phyloP scores from a whole-genome alignment of 1,140 invertebrate genomes.

The Stratiolaelaps scimitus region DNA sequence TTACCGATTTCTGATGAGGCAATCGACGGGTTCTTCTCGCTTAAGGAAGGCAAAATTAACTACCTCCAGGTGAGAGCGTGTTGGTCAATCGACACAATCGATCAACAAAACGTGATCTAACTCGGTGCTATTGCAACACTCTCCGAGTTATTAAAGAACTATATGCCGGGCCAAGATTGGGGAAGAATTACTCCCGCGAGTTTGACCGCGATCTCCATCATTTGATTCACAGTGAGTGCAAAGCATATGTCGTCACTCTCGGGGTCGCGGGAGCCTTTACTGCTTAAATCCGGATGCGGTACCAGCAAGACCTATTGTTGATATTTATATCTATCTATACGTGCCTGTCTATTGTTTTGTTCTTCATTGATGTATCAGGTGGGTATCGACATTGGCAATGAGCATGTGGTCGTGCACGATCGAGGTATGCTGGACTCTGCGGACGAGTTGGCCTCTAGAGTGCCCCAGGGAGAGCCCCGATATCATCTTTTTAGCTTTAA shows the following conservation, averaged over 20 bases:
- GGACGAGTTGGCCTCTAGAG: constrained; percentile 54
- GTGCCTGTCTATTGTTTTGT: too few species aligned
- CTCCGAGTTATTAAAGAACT: constrained; percentile 50
- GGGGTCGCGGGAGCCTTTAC: too few species aligned
- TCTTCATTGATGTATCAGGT: too few species aligned
- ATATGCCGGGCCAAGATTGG: constrained; percentile 62
- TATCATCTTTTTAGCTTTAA: constrained; percentile 84
- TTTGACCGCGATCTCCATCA: too few species aligned
- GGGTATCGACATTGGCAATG: constrained; percentile 40
- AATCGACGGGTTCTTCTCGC: constrained; percentile 53
- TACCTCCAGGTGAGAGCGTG: constrained; percentile 49
- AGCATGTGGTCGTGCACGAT: constrained; percentile 39
- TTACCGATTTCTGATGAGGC: constrained; percentile 81
- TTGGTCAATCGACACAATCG: constrained; percentile 23
- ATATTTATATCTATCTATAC: too few species aligned
- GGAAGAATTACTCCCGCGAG: constrained; percentile 49
- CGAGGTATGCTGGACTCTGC: constrained; percentile 39
- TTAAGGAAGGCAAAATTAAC: constrained; percentile 45
- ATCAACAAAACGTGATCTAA: too few species aligned
- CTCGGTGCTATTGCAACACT: constrained; percentile 33
- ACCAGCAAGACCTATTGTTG: constrained; percentile 32
- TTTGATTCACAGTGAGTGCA: too few species aligned
- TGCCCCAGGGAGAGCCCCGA: constrained; percentile 66
- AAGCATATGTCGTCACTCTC: too few species aligned
- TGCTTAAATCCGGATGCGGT: too few species aligned